Evolutionary conservation across 2,113 vertebrate species (phyloP).

Genomic region (Erinaceus europaeus): DNA sequence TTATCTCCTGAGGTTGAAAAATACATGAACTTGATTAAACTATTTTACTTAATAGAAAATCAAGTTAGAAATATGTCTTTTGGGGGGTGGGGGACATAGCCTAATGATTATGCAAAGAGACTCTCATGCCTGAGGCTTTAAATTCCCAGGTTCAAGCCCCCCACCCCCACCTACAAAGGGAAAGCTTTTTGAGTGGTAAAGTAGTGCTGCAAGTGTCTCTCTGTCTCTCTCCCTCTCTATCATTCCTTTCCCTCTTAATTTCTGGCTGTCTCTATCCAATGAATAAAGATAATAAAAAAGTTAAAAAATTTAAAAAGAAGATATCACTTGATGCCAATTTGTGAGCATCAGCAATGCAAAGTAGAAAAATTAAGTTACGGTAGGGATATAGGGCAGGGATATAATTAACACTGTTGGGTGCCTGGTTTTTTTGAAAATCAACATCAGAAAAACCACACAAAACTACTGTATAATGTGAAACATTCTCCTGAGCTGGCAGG

Average conservation of each 20-base stretch:
- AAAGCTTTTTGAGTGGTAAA: no score
- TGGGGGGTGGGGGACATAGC: no score
- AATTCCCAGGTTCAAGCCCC: no score
- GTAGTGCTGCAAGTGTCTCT: no score
- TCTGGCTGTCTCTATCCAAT: no score
- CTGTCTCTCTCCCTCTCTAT: no score
- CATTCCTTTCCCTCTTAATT: no score
- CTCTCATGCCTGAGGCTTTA: no score
- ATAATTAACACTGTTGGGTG: constrained; percentile 45
- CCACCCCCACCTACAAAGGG: no score
- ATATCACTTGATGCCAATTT: constrained; percentile 12
- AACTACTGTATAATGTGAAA: background rate
- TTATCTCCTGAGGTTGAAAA: background rate
- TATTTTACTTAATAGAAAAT: background rate
- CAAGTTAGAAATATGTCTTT: background rate
- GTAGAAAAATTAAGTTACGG: constrained; percentile 23
- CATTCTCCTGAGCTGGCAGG: background rate
- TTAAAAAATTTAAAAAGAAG: background rate
- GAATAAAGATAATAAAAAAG: no score
- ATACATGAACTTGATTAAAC: background rate
- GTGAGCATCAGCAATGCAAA: constrained; percentile 38
- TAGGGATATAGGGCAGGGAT: background rate
- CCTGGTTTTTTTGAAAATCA: constrained; percentile 40
- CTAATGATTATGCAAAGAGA: no score
- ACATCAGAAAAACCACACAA: constrained; percentile 38